phyloP scores from a whole-genome alignment of 2,888 invertebrate genomes.

The Tiliacea aurago region DNA sequence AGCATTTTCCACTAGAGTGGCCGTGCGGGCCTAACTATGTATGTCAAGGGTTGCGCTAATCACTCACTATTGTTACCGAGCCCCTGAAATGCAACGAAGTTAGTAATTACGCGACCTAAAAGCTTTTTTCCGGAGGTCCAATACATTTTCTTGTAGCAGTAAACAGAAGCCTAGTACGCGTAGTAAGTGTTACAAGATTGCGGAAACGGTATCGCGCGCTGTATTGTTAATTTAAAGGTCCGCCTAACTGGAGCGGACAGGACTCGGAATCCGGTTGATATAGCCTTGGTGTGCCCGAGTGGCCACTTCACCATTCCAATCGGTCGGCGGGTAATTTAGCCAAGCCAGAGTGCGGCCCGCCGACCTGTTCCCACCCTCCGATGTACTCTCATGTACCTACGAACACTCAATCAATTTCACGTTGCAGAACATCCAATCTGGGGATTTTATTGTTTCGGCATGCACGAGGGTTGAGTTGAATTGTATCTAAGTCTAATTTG shows the following conservation, averaged over 20 bases:
- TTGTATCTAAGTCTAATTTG: conserved; percentile 32
- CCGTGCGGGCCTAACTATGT: conserved; percentile 83
- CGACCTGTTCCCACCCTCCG: conserved; percentile 76
- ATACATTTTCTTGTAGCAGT: conserved; percentile 34
- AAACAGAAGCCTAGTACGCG: conserved; percentile 28
- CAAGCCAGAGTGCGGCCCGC: conserved; percentile 75
- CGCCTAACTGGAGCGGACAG: conserved; percentile 88
- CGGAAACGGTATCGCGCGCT: conserved; percentile 80
- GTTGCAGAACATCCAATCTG: conserved; percentile 40
- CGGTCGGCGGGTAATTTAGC: conserved; percentile 85
- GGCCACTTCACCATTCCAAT: conserved; percentile 89
- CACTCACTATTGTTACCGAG: conserved; percentile 84
- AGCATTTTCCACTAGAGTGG: conserved; percentile 88
- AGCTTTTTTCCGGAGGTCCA: conserved; percentile 58
- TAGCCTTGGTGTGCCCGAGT: conserved; percentile 88
- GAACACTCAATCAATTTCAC: conserved; percentile 61
- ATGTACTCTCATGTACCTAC: conserved; percentile 61
- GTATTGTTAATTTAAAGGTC: conserved; percentile 84
- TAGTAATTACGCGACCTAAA: conserved; percentile 69
- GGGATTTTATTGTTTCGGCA: conserved; percentile 41
- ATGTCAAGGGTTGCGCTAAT: conserved; percentile 89
- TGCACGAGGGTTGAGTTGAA: conserved; percentile 21
- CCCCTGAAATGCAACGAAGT: conserved; percentile 81
- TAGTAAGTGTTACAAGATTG: conserved; percentile 72
- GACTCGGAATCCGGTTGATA: conserved; percentile 88